Evolutionary conservation across 2,888 invertebrate species (phyloP).

Genomic region (Cataglyphis cursor): DNA sequence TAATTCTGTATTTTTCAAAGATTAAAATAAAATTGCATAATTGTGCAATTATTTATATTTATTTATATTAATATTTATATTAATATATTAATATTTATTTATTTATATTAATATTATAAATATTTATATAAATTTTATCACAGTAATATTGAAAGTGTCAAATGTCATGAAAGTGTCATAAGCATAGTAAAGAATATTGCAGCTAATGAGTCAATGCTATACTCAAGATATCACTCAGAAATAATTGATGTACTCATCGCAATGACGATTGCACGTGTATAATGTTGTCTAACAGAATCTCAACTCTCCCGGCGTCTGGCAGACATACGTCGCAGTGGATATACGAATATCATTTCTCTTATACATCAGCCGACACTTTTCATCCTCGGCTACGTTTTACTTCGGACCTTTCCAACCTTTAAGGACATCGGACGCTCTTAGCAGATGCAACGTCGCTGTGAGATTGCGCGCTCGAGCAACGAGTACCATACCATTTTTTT

Average conservation of each 20-base stretch:
- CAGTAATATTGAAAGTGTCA: not conserved
- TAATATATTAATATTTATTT: not conserved
- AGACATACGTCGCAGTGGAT: not conserved
- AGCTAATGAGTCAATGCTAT: not conserved
- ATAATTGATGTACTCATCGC: not conserved
- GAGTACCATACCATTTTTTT: slow-evolving; percentile 54
- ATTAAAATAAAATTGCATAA: not conserved
- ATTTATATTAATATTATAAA: not conserved
- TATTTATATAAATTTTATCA: not conserved
- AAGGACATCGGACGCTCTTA: slow-evolving; percentile 62
- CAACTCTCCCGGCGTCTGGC: not conserved
- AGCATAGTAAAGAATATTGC: not conserved
- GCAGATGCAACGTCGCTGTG: slow-evolving; percentile 63
- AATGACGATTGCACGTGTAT: not conserved
- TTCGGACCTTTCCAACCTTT: slow-evolving; percentile 45
- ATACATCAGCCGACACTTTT: slow-evolving; percentile 30
- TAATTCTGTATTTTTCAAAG: not conserved
- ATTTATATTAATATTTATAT: not conserved
- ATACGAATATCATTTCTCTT: slow-evolving; percentile 27
- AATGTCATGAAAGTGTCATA: not conserved
- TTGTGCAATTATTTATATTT: not conserved
- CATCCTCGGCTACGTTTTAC: slow-evolving; percentile 47
- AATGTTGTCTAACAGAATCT: not conserved
- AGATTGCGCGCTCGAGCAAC: slow-evolving; percentile 54
- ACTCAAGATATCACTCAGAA: not conserved